Conservation (phyloP, 2,113 vertebrate genomes). For the Atrichornis clamosus region DNA sequence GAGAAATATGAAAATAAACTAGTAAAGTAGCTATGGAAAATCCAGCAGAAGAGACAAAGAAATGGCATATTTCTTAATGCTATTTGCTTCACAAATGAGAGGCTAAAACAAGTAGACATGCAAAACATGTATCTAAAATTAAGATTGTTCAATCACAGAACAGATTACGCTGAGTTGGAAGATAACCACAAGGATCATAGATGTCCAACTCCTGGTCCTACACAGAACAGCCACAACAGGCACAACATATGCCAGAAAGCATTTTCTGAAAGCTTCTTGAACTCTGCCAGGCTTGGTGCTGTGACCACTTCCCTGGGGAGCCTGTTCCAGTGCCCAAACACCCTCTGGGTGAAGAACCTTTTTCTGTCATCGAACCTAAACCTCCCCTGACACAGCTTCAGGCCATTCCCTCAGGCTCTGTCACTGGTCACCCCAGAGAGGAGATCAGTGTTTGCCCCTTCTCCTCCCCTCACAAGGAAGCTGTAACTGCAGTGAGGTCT, state of each 20-base stretch:
- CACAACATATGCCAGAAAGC: not conserved
- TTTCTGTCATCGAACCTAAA: not conserved
- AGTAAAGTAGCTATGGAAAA: not conserved
- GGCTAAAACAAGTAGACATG: not conserved
- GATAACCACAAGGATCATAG: not conserved
- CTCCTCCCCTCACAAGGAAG: not conserved
- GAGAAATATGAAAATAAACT: not conserved
- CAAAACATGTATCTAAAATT: not conserved
- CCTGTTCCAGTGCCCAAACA: not conserved
- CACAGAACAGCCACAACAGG: not conserved
- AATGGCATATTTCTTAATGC: not conserved
- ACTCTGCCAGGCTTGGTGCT: not conserved
- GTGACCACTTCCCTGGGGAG: not conserved
- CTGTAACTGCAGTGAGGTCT: not conserved
- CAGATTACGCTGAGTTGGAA: not conserved
- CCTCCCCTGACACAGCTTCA: accelerated
- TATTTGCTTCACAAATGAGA: not conserved
- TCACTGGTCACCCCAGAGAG: accelerated
- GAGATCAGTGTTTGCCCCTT: not conserved
- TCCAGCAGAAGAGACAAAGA: not conserved
- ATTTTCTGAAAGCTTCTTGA: not conserved
- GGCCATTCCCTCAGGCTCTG: accelerated
- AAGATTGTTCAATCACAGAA: not conserved
- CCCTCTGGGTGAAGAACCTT: not conserved
- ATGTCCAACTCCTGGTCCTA: not conserved